Percentiles rank a stretch among this genome's conserved stretches.
Evolutionary conservation across 2,888 invertebrate species (phyloP).

Genomic region (Lasioglossum pauxillum): DNA sequence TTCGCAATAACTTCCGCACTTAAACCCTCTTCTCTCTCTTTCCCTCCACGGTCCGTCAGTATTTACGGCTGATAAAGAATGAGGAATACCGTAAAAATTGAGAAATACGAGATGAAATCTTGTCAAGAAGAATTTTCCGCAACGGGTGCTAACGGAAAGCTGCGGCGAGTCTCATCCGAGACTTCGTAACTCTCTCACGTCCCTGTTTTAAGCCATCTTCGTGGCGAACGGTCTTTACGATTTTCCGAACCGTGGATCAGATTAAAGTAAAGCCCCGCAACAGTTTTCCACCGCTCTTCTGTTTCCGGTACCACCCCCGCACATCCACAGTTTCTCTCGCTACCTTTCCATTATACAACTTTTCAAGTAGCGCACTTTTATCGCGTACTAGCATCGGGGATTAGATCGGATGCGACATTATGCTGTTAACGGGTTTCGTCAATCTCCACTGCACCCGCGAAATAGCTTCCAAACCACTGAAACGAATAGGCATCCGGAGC

Average conservation of each 20-base stretch:
- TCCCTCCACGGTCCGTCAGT: conserved; percentile 16
- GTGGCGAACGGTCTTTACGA: conserved; percentile 67
- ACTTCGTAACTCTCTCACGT: conserved; percentile 73
- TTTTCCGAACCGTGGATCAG: conserved; percentile 68
- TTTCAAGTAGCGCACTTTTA: conserved; percentile 12
- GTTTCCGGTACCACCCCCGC: background rate
- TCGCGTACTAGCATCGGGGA: conserved; percentile 17
- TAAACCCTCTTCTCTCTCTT: background rate
- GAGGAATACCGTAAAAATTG: conserved; percentile 60
- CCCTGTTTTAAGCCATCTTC: conserved; percentile 70
- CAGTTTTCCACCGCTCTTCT: conserved; percentile 56
- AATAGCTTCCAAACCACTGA: background rate
- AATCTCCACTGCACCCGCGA: conserved; percentile 6
- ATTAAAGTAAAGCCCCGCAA: conserved; percentile 69
- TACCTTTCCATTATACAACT: conserved; percentile 22
- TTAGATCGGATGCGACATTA: conserved; percentile 46
- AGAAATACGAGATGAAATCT: conserved; percentile 68
- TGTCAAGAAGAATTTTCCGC: conserved; percentile 65
- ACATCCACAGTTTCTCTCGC: background rate
- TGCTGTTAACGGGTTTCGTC: conserved; percentile 30
- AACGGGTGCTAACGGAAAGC: conserved; percentile 60
- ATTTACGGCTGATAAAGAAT: conserved; percentile 56
- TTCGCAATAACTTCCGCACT: background rate
- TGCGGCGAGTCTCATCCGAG: conserved; percentile 54
- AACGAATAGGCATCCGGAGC: too few species aligned